Evolutionary conservation across 2,888 invertebrate genomes (phyloP).

Genomic region (Apotomis betuletana): DNA sequence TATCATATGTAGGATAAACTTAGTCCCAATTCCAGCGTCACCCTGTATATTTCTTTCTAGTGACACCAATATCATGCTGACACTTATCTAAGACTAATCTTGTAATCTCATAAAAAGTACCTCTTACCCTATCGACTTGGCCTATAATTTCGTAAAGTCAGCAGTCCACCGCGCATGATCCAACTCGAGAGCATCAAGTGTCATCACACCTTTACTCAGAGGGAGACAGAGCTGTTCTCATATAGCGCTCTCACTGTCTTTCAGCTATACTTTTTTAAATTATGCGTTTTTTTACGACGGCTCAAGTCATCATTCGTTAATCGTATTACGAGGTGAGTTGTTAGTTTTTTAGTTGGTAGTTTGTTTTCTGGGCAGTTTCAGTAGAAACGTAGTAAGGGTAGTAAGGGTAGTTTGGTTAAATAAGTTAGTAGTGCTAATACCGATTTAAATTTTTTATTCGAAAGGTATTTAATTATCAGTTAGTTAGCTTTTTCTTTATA

Average conservation of each 20-base stretch:
- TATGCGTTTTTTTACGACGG: conserved; percentile 8
- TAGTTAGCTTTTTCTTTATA: too few species aligned
- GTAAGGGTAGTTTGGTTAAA: background rate
- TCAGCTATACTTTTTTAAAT: conserved; percentile 33
- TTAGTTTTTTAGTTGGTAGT: conserved; percentile 16
- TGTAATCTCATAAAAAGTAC: conserved; percentile 10
- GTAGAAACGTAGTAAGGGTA: background rate
- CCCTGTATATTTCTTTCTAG: background rate
- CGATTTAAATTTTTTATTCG: too few species aligned
- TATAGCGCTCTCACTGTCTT: conserved; percentile 20
- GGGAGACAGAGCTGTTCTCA: background rate
- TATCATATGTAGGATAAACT: too few species aligned
- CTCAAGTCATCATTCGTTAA: conserved; percentile 55
- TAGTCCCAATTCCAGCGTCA: background rate
- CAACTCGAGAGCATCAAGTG: conserved; percentile 57
- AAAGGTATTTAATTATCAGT: too few species aligned
- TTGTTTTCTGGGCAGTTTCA: background rate
- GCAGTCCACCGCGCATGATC: conserved; percentile 67
- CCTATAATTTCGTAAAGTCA: conserved; percentile 49
- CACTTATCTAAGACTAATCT: conserved; percentile 8
- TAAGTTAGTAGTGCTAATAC: background rate
- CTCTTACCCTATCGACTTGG: conserved; percentile 26
- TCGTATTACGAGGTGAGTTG: conserved; percentile 54
- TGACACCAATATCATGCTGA: background rate
- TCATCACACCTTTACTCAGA: conserved; percentile 41